These are phyloP conservation scores for Platycheirus albimanus DNA, from an alignment of 2,888 invertebrate genomes.

Conservation along the genomic window DNA sequence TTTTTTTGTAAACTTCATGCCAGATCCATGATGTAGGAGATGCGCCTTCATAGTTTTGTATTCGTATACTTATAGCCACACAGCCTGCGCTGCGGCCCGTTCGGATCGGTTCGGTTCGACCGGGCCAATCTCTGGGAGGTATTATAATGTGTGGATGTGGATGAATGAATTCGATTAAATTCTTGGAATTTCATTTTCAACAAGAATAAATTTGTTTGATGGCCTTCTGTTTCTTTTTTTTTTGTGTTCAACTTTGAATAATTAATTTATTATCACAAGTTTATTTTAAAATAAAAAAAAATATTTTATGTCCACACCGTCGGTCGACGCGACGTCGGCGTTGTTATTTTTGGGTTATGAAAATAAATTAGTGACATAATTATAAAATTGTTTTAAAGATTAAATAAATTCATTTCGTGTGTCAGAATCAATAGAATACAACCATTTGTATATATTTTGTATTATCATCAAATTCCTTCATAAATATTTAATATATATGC, in stretches of 20 bases:
- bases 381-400: conserved; percentile 24
- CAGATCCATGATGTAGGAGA: conserved; percentile 50
- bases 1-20: conserved; percentile 25
- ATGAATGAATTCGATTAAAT: conserved; percentile 60
- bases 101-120: not conserved
- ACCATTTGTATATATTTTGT: conserved; percentile 19
- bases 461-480: too few relatives aligned
- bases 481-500: too few relatives aligned
- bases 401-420: conserved; percentile 9
- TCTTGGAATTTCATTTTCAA: conserved; percentile 61
- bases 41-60: conserved; percentile 49
- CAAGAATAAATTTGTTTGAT: conserved; percentile 46
- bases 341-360: not conserved
- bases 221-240: conserved; percentile 30
- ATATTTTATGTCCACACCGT: not conserved
- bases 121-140: conserved; percentile 59
- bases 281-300: conserved; percentile 22
- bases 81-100: too few relatives aligned
- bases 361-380: conserved; percentile 31
- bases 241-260: conserved; percentile 19
- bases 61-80: too few relatives aligned
- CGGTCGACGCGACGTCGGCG: not conserved
- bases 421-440: conserved; percentile 16
- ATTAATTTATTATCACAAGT: conserved; percentile 40
- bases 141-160: conserved; percentile 22